These are phyloP conservation scores for Montipora capricornis DNA, from an alignment of 64 coral and sea anemone genomes.

Conservation along the genomic window DNA sequence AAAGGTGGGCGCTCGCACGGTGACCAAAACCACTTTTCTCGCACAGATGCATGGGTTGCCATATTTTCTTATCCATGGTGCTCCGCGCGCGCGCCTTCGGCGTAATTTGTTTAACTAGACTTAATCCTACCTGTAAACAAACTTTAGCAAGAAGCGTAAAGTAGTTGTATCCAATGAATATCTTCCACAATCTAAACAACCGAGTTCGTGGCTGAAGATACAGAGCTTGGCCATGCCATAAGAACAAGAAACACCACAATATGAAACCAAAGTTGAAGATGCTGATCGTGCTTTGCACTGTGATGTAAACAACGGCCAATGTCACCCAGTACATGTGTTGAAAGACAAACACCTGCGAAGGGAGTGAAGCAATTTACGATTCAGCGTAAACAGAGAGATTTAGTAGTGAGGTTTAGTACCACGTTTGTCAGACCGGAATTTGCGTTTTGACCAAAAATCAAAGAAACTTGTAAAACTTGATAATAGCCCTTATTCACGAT, in stretches of 20 bases:
- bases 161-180: slow-evolving; percentile 97
- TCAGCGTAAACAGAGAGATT: not conserved
- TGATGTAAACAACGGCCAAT: slow-evolving; percentile 98
- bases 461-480: too few relatives aligned
- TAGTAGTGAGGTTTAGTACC: not conserved
- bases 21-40: too few relatives aligned
- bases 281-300: slow-evolving; percentile 96
- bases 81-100: too few relatives aligned
- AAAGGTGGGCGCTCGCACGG: too few relatives aligned
- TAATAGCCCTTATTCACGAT: too few relatives aligned
- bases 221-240: slow-evolving; percentile 98
- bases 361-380: too few relatives aligned
- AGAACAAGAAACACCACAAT: slow-evolving; percentile 97
- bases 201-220: slow-evolving; percentile 92
- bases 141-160: slow-evolving; percentile 95
- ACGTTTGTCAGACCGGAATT: not conserved
- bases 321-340: slow-evolving; percentile 99
- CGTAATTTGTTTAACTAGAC: too few relatives aligned
- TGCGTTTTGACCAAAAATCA: too few relatives aligned
- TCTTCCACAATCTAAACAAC: slow-evolving; percentile 90
- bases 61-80: too few relatives aligned
- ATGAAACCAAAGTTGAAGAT: slow-evolving; percentile 99
- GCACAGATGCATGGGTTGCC: too few relatives aligned
- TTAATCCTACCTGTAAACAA: slow-evolving; percentile 84
- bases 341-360: slow-evolving; percentile 78